Evolutionary conservation across 1,140 invertebrate species (phyloP), one percentile per base, ranked within the genome.

Genomic region (Anoplophora glabripennis): DNA sequence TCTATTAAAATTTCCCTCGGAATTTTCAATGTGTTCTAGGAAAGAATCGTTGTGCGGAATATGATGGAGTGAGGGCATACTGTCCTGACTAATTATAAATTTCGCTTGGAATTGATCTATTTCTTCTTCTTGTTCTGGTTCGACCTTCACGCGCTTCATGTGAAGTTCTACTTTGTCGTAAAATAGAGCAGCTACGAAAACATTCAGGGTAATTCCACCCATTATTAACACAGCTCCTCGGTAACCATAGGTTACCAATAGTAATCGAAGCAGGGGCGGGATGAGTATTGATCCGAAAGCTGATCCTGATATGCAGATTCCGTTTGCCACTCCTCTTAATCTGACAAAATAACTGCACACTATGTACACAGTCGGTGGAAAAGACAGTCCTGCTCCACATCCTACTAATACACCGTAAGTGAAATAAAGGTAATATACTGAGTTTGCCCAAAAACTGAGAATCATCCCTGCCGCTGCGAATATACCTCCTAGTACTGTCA

Each of bases 331-430:
- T 3, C 91, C 92, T 42, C 92, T 79, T 34, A 87, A 78, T 47
- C 85, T 83, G 1, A 90, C 83, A 74, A 94, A 95, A 74, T 94
- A 95, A 40, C 89, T 89, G 7, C 90, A 92, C 40, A 93, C 90
- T 66, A 94, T 92, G 71, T 93, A 92, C n/a, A 95, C 89, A 0
- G 91, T 93, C 21, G 92, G 90, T 4, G 91, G 89, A 74, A 91
- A 92, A 0, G 88, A 85, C 28, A 92, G 75, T 0, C 89, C 90
- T 7, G 89, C 89, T 5, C 90, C 90, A 41, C 83, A 84, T 42
- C 90, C 90, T n/a, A 90, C 88, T 47, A 91, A 76, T 10, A 90
- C 80, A 41, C 89, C 90, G 77, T 89, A 92, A 77, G 89, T 91
- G 18, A 92, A 74, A 65, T 89, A 93, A 40, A 93, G 78, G 75